Conservation (phyloP, 2,797 vertebrate genomes). For the Eleutherodactylus coqui region DNA sequence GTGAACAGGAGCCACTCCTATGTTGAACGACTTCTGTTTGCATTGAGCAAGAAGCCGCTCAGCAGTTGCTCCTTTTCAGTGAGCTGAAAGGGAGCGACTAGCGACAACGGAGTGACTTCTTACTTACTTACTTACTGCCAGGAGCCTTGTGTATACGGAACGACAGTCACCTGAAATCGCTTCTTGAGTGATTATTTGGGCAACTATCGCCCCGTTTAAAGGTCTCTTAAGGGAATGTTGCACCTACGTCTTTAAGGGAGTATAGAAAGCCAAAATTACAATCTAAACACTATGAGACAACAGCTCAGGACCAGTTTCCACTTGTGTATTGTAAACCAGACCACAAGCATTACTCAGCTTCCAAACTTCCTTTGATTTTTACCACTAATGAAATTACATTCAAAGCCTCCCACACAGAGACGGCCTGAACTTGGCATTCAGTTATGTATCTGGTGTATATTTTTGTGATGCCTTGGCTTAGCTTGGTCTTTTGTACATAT, state of each 20-base stretch:
- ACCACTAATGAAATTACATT: constrained; percentile 39
- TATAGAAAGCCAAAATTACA: not conserved
- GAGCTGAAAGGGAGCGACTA: too few species aligned
- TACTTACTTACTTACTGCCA: too few species aligned
- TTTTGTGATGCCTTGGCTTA: not conserved
- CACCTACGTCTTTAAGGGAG: not conserved
- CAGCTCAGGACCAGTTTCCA: not conserved
- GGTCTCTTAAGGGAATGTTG: too few species aligned
- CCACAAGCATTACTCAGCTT: constrained; percentile 20
- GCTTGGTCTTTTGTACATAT: not conserved
- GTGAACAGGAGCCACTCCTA: too few species aligned
- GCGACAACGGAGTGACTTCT: too few species aligned
- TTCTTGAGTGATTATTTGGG: too few species aligned
- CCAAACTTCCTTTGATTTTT: not conserved
- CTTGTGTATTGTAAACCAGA: constrained; percentile 20
- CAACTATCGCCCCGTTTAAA: too few species aligned
- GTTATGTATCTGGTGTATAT: not conserved
- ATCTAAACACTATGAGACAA: not conserved
- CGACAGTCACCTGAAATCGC: too few species aligned
- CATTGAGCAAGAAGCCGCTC: too few species aligned
- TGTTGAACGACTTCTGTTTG: too few species aligned
- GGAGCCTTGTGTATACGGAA: too few species aligned
- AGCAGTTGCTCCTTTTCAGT: too few species aligned
- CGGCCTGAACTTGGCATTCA: not conserved
- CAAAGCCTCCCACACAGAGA: not conserved